These are phyloP conservation scores for Addax nasomaculatus DNA, from an alignment of 2,113 vertebrate genomes.

Conservation along the genomic window DNA sequence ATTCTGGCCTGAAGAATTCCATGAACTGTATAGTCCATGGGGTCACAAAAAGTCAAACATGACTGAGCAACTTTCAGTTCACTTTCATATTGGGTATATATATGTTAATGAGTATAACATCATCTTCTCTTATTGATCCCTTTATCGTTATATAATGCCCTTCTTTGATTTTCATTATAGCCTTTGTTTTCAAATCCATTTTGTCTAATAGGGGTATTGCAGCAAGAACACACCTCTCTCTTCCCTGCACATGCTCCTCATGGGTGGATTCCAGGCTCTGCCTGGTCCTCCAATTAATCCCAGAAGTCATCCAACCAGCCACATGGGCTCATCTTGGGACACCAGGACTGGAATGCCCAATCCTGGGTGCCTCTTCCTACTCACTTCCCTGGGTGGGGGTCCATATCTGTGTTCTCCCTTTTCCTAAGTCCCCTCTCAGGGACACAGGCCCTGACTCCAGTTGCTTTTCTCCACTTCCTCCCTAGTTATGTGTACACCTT, in stretches of 20 bases:
- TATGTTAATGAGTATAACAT: neutral
- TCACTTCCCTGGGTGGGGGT: neutral
- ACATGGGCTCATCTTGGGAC: neutral
- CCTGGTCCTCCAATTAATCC: neutral
- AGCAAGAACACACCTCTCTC: neutral
- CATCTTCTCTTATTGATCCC: neutral
- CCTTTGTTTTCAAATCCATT: neutral
- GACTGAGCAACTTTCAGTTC: neutral
- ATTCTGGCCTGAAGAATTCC: neutral
- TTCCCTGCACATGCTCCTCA: neutral
- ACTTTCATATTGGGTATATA: neutral
- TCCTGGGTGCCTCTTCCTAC: neutral
- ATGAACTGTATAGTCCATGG: neutral
- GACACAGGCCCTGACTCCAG: neutral
- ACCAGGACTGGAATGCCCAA: neutral
- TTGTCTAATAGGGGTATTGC: neutral
- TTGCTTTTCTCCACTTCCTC: neutral
- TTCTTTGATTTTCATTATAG: neutral
- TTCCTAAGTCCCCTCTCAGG: neutral
- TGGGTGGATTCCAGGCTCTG: neutral
- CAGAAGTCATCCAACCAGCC: neutral
- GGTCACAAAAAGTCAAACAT: neutral
- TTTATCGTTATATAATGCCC: neutral
- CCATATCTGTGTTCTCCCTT: neutral
- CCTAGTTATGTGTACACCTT: neutral